Conservation (phyloP, 1,140 invertebrate genomes). For the Diachasma alloeum region DNA sequence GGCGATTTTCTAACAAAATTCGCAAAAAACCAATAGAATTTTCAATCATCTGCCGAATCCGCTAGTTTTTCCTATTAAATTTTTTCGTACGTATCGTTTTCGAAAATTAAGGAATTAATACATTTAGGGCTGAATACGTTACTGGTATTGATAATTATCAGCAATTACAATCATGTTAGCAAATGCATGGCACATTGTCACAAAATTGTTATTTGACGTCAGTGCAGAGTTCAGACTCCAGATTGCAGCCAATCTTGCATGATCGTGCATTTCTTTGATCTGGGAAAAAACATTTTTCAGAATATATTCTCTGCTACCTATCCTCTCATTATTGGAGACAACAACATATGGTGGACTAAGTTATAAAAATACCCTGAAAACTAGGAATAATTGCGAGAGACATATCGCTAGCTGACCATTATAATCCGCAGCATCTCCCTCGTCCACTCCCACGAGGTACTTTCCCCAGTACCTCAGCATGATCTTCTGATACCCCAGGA, state of each 20-base stretch:
- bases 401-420: constrained; percentile 63
- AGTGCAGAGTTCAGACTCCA: constrained; percentile 66
- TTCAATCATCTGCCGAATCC: no score
- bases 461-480: constrained; percentile 35
- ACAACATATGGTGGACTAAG: background rate
- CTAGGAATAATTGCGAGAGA: constrained; percentile 58
- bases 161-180: constrained; percentile 63
- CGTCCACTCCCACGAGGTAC: background rate
- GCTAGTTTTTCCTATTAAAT: no score
- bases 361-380: constrained; percentile 53
- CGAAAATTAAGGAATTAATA: no score
- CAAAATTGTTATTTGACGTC: constrained; percentile 62
- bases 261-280: constrained; percentile 54
- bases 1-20: no score
- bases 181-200: constrained; percentile 63
- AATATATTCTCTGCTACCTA: no score
- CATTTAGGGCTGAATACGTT: constrained; percentile 22
- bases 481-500: constrained; percentile 43
- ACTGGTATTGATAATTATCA: constrained; percentile 39
- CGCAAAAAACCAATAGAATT: no score
- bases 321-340: no score
- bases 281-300: constrained; percentile 24
- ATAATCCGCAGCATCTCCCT: constrained; percentile 49
- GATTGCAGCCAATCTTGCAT: constrained; percentile 66
- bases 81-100: no score